These are phyloP conservation scores for Grammomys dolichurus DNA, from an alignment of 2,113 vertebrate genomes.

Conservation along the genomic window DNA sequence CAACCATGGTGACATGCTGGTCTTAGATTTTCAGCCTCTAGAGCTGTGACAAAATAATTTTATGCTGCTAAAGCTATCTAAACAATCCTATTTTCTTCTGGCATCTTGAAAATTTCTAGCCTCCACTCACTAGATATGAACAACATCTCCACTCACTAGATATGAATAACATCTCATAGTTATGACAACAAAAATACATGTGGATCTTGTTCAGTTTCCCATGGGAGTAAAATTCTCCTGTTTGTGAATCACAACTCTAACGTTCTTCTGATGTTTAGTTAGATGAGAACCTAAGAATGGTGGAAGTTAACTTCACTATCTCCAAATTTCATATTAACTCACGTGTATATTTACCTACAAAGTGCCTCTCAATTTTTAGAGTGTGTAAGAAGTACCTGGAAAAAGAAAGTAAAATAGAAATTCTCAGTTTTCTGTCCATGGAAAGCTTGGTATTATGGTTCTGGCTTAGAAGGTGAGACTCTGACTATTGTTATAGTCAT, in stretches of 20 bases:
- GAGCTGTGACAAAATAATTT: neutral
- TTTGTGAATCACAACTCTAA: neutral
- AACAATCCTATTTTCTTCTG: neutral
- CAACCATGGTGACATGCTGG: neutral
- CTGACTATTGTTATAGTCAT: neutral
- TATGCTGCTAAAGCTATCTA: neutral
- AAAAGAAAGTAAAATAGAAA: neutral
- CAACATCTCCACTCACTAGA: neutral
- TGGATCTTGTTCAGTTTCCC: neutral
- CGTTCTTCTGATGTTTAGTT: neutral
- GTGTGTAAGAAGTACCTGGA: neutral
- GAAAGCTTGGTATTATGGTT: neutral
- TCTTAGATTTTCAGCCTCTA: neutral
- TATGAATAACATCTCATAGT: neutral
- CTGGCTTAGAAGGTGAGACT: neutral
- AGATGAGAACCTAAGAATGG: neutral
- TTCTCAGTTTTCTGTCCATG: neutral
- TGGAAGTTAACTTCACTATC: neutral
- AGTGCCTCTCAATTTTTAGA: neutral
- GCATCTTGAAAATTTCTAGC: neutral
- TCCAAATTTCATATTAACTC: neutral
- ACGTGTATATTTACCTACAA: neutral
- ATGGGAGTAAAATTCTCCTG: neutral
- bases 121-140: neutral
- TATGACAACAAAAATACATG: neutral